Percentiles rank a stretch among this genome's conserved stretches.
Conservation (phyloP, 2,113 vertebrate genomes). For the Agapornis roseicollis region DNA sequence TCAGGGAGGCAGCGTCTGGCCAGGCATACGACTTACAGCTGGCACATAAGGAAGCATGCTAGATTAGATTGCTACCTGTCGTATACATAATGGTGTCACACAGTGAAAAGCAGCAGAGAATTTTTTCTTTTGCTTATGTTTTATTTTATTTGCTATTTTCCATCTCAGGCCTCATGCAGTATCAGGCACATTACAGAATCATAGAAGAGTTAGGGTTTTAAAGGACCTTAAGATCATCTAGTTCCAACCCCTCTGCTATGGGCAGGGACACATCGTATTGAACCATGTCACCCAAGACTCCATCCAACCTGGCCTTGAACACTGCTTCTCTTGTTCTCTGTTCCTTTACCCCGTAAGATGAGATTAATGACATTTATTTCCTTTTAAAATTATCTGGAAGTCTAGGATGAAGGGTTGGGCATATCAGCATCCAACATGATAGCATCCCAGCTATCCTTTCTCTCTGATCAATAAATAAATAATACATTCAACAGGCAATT, state of each 20-base stretch:
- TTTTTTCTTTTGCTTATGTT: not conserved
- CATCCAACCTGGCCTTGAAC: not conserved
- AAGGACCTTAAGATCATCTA: not conserved
- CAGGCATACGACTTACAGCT: not conserved
- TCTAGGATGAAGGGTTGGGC: not conserved
- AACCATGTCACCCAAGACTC: not conserved
- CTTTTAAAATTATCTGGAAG: not conserved
- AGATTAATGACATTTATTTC: not conserved
- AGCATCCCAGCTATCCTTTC: not conserved
- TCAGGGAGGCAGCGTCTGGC: not conserved
- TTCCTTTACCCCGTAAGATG: not conserved
- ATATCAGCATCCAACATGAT: not conserved
- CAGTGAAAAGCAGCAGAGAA: not conserved
- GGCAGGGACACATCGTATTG: not conserved
- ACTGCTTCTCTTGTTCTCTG: not conserved
- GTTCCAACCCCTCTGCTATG: not conserved
- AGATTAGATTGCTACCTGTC: not conserved
- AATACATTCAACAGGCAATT: not conserved
- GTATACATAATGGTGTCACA: not conserved
- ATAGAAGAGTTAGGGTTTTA: not conserved
- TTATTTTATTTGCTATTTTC: not conserved
- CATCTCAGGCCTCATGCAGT: not conserved
- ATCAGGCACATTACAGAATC: not conserved
- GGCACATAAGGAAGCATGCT: not conserved
- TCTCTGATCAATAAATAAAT: not conserved